Conservation (phyloP, 2,113 vertebrate species). For the Delphinapterus leucas region DNA sequence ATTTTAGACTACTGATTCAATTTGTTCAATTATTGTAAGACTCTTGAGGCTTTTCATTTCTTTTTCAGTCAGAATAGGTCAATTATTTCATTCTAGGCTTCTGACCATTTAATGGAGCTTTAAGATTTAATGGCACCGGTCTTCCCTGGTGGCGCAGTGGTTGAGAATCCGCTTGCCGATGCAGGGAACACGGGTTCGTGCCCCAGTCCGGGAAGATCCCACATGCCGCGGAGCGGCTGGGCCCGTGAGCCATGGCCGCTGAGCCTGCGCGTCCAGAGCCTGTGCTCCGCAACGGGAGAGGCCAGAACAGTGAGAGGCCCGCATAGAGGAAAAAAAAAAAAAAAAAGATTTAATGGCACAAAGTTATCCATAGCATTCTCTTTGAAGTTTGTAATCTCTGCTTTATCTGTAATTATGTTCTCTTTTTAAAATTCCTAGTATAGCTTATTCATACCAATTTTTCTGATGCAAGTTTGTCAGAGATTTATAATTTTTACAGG, state of each 20-base stretch:
- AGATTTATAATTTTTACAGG: neutral
- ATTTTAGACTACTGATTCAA: neutral
- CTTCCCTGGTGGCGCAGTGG: no score
- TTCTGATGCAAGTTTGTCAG: neutral
- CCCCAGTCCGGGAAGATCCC: no score
- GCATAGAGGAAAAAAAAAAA: no score
- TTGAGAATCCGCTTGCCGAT: no score
- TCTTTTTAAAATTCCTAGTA: neutral
- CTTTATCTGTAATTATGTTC: neutral
- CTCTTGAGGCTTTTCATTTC: conserved; percentile 4
- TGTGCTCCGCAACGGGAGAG: no score
- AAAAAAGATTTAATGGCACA: neutral
- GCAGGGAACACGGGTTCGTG: no score
- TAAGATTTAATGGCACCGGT: neutral
- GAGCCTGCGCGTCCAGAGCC: no score
- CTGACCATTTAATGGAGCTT: neutral
- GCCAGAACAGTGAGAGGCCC: no score
- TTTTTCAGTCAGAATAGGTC: neutral
- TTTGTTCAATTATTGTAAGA: conserved; percentile 7
- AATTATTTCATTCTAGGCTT: neutral
- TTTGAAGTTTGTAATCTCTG: conserved; percentile 13
- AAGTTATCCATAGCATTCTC: neutral
- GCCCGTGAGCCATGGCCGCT: no score
- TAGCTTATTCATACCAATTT: neutral
- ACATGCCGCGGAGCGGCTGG: no score